Base-by-base conservation (phyloP, 2,113 vertebrate species). In the Uropsilus gracilis region DNA sequence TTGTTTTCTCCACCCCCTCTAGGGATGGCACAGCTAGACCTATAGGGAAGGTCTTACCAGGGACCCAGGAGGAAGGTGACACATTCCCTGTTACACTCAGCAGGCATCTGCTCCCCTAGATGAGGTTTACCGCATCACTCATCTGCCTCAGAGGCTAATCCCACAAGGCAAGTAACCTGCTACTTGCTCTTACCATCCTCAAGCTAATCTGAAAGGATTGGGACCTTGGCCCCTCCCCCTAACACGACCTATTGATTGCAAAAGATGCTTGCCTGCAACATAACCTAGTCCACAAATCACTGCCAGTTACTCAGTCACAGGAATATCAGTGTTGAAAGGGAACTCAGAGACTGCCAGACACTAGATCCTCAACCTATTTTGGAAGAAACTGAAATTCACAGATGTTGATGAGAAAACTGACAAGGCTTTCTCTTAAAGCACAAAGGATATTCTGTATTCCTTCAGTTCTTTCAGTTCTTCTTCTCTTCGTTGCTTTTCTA, bases 371-470 rank as follows among this genome's bases (percentile, higher is more conserved):
- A 50, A 80, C 77, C 44, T 30, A 26, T 12, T 44, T 28, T 39
- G 39, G 12, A 82, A 73, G 20, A 94, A 75, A 91, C n/a, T 42
- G 26, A 71, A 78, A 71, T 50, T 32, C 26, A 9, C 0, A 86
- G 37, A 59, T 24, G 32, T 22, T 59, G 86, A 42, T 14, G 14
- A 90, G 83, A 88, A 71, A 53, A n/a, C 9, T 14, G 46, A 83
- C 46, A 80, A 4, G 55, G 44, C 55, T 12, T 39, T 46, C 57
- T 75, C 71, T 83, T 77, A 28, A 88, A 95, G 48, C 17, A 91
- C 88, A 98, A 99, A 99, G 99, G 99, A 99, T 99, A 99, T 99
- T 98, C 99, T 99, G 98, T 99, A 99, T 94, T 99, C 99, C 17
- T 99, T 98, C 75, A 99, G 97, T 88, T 99, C 99, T 94, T 99